These are phyloP conservation scores for Uria lomvia DNA, from an alignment of 2,113 vertebrate genomes.

Conservation along the genomic window DNA sequence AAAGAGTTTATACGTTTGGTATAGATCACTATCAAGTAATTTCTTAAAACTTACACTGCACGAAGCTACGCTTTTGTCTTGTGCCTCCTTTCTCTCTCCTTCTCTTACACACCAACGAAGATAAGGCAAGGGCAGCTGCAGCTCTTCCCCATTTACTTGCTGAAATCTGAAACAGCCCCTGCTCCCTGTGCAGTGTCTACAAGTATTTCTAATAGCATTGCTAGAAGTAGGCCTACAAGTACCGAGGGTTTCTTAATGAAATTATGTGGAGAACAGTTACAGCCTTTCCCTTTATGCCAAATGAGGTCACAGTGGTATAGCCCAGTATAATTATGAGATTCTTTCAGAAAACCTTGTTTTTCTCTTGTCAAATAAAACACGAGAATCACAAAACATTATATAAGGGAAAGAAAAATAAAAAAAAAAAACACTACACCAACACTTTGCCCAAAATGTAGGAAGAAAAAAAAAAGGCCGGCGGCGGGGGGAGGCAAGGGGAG, in stretches of 20 bases:
- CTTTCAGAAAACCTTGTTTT: neutral
- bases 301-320: neutral
- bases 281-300: neutral
- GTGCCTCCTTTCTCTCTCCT: neutral
- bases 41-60: neutral
- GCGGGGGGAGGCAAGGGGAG: fast-evolving
- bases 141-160: neutral
- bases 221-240: neutral
- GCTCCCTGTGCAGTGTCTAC: neutral
- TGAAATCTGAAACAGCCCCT: neutral
- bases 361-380: neutral
- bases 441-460: neutral
- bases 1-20: neutral
- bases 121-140: neutral
- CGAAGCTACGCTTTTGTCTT: neutral
- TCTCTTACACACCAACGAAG: neutral
- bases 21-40: neutral
- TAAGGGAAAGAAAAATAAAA: neutral
- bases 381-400: neutral
- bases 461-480: neutral
- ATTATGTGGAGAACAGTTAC: neutral
- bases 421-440: neutral
- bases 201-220: neutral
- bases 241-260: neutral
- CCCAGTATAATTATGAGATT: neutral